A percentile compares a stretch with the other conserved stretches of the same genome.
These are phyloP conservation scores for Drosophila quadrilineata DNA, from an alignment of 1,140 invertebrate genomes.

Conservation along the genomic window DNA sequence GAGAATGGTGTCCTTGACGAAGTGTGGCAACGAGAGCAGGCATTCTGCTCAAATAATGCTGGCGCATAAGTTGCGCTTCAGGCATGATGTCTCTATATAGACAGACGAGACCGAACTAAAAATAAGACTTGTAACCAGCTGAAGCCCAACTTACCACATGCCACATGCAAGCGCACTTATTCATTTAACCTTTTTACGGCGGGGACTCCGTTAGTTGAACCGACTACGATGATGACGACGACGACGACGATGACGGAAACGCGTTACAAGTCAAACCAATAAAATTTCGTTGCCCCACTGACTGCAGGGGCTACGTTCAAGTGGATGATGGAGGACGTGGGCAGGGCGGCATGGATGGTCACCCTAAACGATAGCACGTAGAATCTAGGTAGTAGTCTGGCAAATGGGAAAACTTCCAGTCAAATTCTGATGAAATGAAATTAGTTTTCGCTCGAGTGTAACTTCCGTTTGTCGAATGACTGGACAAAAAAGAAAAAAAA, in stretches of 20 bases:
- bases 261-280: constrained; percentile 53
- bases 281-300: constrained; percentile 41
- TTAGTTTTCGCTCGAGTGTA: constrained; percentile 59
- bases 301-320: neutral
- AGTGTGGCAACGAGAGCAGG: constrained; percentile 24
- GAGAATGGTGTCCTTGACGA: too few relatives aligned
- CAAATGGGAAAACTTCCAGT: constrained; percentile 59
- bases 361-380: constrained; percentile 57
- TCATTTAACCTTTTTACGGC: constrained; percentile 42
- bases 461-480: constrained; percentile 55
- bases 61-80: constrained; percentile 47
- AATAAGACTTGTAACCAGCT: neutral
- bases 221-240: neutral
- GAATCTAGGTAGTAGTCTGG: constrained; percentile 44
- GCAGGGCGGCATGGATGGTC: neutral
- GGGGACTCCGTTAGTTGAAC: constrained; percentile 1
- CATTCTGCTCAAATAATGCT: constrained; percentile 30
- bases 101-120: neutral
- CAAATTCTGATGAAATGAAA: constrained; percentile 61
- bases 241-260: constrained; percentile 22
- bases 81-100: constrained; percentile 42
- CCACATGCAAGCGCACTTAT: constrained; percentile 36
- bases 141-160: neutral
- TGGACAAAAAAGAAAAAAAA: constrained; percentile 35
- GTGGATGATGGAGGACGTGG: neutral